Base-by-base conservation (phyloP, 2,797 vertebrate species). In the Myotis pilosus region DNA sequence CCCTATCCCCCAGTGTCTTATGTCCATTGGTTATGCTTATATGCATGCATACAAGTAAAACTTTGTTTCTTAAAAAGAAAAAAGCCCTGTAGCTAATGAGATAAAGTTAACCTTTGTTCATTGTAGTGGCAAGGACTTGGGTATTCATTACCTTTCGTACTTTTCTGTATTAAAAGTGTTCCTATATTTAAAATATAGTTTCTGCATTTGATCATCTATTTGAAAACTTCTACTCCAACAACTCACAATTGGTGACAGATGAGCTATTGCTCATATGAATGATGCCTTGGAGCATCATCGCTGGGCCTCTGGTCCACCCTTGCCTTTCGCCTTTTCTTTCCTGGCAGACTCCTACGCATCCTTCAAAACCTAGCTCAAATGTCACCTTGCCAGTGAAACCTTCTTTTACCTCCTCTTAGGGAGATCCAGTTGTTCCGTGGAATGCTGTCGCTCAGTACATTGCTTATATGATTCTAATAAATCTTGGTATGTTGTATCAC, bases 301-400 rank as follows among this genome's bases (percentile, higher is more conserved):
- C 47, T 5, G 17, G 12, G 13, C 23, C 49, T 36, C 22, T 74
- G 41, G 41, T 19, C 25, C 28, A 53, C 72, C 41, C 10, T 74
- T 33, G 23, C 7, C 51, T 81, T 86, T 71, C 44, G 22, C 30
- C n/a, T 87, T 83, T 49, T 60, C 49, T 81, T 89, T 80, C 44
- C 25, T 47, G 36, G 15, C 1, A 38, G 74, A 89, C 91, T 95
- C 86, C 80, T 91, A 66, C 0, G 53, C 81, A 94, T 71, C 83
- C 96, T 89, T 95, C 80, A 87, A 92, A 94, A 83, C 53, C 79
- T 71, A 60, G 53, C 20, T 83, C 22, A 86, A 78, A 41, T 12
- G 72, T 44, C 71, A 44, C 36, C 78, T 66, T 81, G 13, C 64
- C 4, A 19, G 15, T 8, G 76, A 64, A 69, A 15, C 12, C 28